A percentile compares a stretch with the other conserved stretches of the same genome.
Evolutionary conservation across 2,888 invertebrate genomes (phyloP).

Genomic region (Eudemis profundana): DNA sequence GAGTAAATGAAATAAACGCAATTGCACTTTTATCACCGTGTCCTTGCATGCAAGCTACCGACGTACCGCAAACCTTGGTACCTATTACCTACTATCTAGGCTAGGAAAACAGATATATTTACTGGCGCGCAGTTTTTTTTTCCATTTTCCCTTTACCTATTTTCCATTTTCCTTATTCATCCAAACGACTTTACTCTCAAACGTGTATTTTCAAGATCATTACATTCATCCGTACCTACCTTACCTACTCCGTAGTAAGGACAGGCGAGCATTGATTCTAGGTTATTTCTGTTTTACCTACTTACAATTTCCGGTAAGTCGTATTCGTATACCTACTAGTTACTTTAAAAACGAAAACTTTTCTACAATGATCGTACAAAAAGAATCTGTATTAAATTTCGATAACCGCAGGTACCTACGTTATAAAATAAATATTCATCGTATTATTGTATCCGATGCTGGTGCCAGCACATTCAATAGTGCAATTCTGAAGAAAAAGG

Average conservation of each 20-base stretch:
- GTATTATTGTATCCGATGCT: no score
- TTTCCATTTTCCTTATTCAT: slow-evolving; percentile 16
- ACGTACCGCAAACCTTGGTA: slow-evolving; percentile 5
- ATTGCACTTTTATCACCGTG: neutral
- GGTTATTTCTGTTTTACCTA: neutral
- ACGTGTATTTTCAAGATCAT: slow-evolving; percentile 19
- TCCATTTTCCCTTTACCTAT: slow-evolving; percentile 6
- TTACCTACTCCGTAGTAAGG: no score
- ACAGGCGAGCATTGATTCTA: neutral
- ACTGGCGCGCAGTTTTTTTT: neutral
- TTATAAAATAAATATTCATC: no score
- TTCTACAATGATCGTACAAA: neutral
- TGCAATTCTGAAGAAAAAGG: no score
- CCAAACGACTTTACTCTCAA: neutral
- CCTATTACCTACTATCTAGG: neutral
- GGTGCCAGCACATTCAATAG: no score
- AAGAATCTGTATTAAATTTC: no score
- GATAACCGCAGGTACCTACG: no score
- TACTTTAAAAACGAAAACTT: neutral
- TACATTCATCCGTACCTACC: neutral
- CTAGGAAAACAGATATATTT: slow-evolving; percentile 6
- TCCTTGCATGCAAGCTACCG: neutral
- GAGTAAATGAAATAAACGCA: no score
- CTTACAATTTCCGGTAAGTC: neutral
- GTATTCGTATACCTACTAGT: neutral